These are phyloP conservation scores for Hypsopygia costalis DNA, from an alignment of 2,888 invertebrate species.

Conservation along the genomic window DNA sequence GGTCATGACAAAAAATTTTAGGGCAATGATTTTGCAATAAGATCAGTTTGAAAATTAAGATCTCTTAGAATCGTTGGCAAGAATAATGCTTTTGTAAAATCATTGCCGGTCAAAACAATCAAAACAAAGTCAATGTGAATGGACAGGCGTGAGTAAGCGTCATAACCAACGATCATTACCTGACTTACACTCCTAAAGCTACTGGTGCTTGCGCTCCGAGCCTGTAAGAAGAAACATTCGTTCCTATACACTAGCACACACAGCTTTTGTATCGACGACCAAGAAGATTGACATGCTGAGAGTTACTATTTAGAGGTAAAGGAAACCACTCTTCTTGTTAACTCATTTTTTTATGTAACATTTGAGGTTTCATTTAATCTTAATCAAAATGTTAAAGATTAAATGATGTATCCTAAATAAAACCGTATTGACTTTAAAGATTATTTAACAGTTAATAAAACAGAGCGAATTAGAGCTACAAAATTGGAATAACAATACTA, in stretches of 20 bases:
- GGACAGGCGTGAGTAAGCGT: conserved; percentile 62
- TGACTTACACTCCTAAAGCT: conserved; percentile 95
- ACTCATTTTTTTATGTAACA: too few species aligned
- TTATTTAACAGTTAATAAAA: too few species aligned
- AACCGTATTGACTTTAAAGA: too few species aligned
- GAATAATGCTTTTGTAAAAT: conserved; percentile 30
- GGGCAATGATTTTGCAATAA: conserved; percentile 42
- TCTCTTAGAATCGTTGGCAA: too few species aligned
- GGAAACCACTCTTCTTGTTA: too few species aligned
- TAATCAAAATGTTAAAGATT: too few species aligned
- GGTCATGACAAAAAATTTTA: conserved; percentile 17
- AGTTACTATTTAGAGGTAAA: conserved; percentile 31
- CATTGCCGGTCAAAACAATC: conserved; percentile 51
- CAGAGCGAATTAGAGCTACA: too few species aligned
- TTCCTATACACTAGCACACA: conserved; percentile 79
- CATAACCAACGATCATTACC: conserved; percentile 78
- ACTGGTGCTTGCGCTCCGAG: conserved; percentile 93
- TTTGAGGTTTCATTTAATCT: too few species aligned
- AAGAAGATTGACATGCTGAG: conserved; percentile 69
- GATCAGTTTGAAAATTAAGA: too few species aligned
- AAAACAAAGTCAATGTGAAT: conserved; percentile 48
- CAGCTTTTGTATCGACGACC: conserved; percentile 53
- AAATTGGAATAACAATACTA: background rate
- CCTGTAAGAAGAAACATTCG: conserved; percentile 85
- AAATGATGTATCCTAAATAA: too few species aligned